phyloP scores from a whole-genome alignment of 2,797 vertebrate genomes.

The Oreochromis grahami region DNA sequence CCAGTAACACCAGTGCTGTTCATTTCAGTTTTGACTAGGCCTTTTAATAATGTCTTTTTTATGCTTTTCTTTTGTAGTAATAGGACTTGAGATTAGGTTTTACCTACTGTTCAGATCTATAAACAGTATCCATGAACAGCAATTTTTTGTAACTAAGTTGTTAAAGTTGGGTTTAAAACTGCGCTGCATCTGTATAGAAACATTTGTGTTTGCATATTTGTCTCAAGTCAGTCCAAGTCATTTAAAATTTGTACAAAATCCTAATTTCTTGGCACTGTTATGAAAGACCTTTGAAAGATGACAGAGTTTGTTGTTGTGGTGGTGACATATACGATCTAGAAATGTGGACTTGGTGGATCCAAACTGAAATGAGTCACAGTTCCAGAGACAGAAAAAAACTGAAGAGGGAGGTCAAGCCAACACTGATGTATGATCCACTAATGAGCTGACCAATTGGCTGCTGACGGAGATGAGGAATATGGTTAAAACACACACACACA shows the following conservation, averaged over 20 bases:
- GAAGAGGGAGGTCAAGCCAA: slow-evolving; percentile 43
- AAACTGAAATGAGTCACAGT: not conserved
- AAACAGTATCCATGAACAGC: not conserved
- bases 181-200: not conserved
- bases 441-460: slow-evolving; percentile 72
- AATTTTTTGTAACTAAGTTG: not conserved
- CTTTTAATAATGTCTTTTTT: not conserved
- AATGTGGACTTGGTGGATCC: not conserved
- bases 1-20: not conserved
- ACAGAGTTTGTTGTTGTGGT: not conserved
- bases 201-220: not conserved
- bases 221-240: not conserved
- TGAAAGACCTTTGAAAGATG: not conserved
- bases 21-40: not conserved
- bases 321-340: not conserved
- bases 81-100: not conserved
- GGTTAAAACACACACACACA: slow-evolving; percentile 32
- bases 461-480: slow-evolving; percentile 69
- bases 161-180: not conserved
- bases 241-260: not conserved
- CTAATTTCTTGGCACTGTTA: not conserved
- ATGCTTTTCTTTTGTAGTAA: not conserved
- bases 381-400: not conserved
- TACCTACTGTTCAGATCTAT: not conserved
- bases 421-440: slow-evolving; percentile 64